phyloP scores from a whole-genome alignment of 2,797 vertebrate species.

The Morus bassanus region DNA sequence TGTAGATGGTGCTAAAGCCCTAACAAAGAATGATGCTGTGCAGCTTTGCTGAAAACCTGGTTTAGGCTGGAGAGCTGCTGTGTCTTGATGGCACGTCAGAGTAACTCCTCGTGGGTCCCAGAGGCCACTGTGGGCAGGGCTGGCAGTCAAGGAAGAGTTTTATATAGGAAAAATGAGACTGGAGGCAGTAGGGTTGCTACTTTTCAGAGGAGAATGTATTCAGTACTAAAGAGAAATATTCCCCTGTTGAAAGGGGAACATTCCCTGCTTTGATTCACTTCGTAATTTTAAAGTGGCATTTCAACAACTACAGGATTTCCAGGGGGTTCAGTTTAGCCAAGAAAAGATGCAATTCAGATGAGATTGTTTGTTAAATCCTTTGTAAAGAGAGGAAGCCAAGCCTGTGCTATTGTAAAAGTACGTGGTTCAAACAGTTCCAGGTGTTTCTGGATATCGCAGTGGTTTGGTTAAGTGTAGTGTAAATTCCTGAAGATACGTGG shows the following conservation, averaged over 20 bases:
- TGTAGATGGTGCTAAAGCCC: not conserved
- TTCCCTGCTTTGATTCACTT: not conserved
- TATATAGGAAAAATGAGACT: not conserved
- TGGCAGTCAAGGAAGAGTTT: not conserved
- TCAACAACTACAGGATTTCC: not conserved
- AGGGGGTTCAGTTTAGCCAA: not conserved
- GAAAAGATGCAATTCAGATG: not conserved
- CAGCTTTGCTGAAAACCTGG: not conserved
- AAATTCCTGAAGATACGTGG: not conserved
- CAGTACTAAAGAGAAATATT: not conserved
- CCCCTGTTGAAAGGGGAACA: not conserved
- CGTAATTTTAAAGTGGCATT: not conserved
- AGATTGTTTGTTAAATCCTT: not conserved
- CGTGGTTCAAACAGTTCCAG: not conserved
- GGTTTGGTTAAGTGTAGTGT: not conserved
- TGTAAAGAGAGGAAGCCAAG: not conserved
- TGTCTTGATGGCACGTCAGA: not conserved
- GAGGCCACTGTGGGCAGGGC: not conserved
- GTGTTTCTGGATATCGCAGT: not conserved
- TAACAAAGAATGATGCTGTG: not conserved
- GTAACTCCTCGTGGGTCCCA: not conserved
- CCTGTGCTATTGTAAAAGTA: not conserved
- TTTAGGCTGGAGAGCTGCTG: not conserved
- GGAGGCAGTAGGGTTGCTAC: not conserved
- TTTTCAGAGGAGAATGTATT: not conserved